Evolutionary conservation across 2,888 invertebrate species (phyloP).

Genomic region (Danaus chrysippus): DNA sequence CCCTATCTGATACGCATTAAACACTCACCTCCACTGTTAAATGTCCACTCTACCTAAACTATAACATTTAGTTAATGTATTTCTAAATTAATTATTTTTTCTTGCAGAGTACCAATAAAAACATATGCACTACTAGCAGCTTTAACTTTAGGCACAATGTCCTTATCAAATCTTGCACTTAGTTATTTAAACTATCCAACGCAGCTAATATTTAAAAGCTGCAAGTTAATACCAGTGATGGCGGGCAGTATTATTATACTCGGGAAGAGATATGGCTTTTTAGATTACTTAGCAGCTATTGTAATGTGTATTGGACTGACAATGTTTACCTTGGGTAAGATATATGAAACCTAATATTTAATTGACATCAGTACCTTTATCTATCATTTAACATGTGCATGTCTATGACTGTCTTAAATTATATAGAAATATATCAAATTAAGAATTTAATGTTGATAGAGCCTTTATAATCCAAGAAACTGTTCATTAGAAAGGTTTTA

Average conservation of each 20-base stretch:
- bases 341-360: neutral
- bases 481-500: too few species aligned
- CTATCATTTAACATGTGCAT: too few species aligned
- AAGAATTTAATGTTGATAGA: too few species aligned
- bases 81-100: conserved; percentile 9
- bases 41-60: too few species aligned
- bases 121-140: conserved; percentile 91
- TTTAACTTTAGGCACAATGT: conserved; percentile 96
- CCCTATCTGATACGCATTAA: too few species aligned
- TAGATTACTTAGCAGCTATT: conserved; percentile 91
- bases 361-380: too few species aligned
- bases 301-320: conserved; percentile 94
- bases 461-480: too few species aligned
- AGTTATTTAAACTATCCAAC: conserved; percentile 98
- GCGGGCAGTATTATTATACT: conserved; percentile 96
- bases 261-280: conserved; percentile 88
- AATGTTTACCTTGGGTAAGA: conserved; percentile 92
- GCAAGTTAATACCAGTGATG: conserved; percentile 97
- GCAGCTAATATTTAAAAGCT: conserved; percentile 98
- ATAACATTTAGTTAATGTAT: too few species aligned
- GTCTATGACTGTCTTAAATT: too few species aligned
- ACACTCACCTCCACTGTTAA: too few species aligned
- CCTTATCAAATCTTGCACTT: conserved; percentile 95
- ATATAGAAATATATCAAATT: too few species aligned
- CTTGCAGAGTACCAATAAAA: conserved; percentile 88